These are phyloP conservation scores for Papilio dardanus DNA, from an alignment of 1,140 invertebrate species.

Conservation along the genomic window DNA sequence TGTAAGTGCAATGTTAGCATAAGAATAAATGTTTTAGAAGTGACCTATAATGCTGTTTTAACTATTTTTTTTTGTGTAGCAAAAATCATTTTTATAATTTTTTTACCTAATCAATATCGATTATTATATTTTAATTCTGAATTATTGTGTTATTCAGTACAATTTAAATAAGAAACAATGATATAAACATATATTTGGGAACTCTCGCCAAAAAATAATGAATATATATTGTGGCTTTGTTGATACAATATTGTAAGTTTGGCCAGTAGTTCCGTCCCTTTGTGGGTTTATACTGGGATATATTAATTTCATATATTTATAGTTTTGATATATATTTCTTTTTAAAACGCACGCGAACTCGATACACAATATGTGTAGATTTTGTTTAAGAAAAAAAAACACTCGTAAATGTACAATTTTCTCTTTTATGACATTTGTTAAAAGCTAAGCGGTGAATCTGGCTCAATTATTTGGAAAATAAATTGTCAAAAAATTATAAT, in stretches of 20 bases:
- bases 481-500: not conserved
- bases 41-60: not conserved
- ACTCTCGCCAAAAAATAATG: not conserved
- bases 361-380: conserved; percentile 23
- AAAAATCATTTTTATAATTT: not conserved
- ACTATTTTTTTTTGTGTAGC: too few species aligned
- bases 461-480: conserved; percentile 35
- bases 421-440: conserved; percentile 27
- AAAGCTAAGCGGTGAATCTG: conserved; percentile 23
- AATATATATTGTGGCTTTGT: not conserved
- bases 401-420: not conserved
- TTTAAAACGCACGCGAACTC: conserved; percentile 16
- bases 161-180: not conserved
- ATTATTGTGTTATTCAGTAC: not conserved
- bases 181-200: not conserved
- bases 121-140: too few species aligned
- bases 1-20: not conserved
- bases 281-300: conserved; percentile 61
- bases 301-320: conserved; percentile 42
- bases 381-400: conserved; percentile 12
- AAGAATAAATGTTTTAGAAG: not conserved
- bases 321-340: conserved; percentile 31
- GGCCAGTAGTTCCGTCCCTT: conserved; percentile 73
- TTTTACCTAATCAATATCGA: too few species aligned
- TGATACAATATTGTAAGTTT: conserved; percentile 66